Evolutionary conservation across 2,888 invertebrate genomes (phyloP).

Genomic region (Clunio marinus): DNA sequence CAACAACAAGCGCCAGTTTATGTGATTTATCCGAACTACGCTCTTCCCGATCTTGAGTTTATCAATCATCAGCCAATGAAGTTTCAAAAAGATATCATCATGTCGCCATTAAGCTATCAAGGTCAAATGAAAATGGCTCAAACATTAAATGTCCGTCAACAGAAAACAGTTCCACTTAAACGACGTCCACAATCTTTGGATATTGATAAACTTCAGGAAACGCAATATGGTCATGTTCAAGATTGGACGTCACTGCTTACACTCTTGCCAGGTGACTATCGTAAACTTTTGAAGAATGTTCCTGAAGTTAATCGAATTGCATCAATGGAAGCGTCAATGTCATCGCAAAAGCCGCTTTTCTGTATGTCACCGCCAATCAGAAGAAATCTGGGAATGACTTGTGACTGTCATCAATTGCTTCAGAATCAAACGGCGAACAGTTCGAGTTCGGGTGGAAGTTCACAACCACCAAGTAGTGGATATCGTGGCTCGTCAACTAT

Average conservation of each 20-base stretch:
- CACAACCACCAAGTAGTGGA: constrained; percentile 80
- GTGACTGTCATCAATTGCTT: constrained; percentile 57
- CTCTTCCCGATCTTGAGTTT: constrained; percentile 83
- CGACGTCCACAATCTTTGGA: constrained; percentile 73
- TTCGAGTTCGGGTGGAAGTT: constrained; percentile 54
- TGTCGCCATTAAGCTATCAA: constrained; percentile 56
- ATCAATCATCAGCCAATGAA: constrained; percentile 53
- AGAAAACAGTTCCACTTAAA: constrained; percentile 50
- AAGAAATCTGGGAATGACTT: constrained; percentile 55
- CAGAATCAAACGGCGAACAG: constrained; percentile 56
- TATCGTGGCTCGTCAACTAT: constrained; percentile 82
- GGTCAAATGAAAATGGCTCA: constrained; percentile 62
- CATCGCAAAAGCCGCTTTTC: constrained; percentile 57
- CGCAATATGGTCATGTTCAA: constrained; percentile 77
- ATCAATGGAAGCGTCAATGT: constrained; percentile 48
- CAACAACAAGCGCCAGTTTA: constrained; percentile 71
- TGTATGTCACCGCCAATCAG: constrained; percentile 55
- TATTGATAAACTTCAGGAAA: constrained; percentile 72
- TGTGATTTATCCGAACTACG: constrained; percentile 86
- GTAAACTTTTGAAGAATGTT: constrained; percentile 68
- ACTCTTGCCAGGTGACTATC: constrained; percentile 78
- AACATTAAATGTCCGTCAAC: constrained; percentile 41
- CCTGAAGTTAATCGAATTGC: constrained; percentile 60
- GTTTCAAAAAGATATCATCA: constrained; percentile 57
- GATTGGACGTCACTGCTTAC: constrained; percentile 93